Conservation (phyloP, 2,888 invertebrate species). For the Pachycephus smyrnensis region DNA sequence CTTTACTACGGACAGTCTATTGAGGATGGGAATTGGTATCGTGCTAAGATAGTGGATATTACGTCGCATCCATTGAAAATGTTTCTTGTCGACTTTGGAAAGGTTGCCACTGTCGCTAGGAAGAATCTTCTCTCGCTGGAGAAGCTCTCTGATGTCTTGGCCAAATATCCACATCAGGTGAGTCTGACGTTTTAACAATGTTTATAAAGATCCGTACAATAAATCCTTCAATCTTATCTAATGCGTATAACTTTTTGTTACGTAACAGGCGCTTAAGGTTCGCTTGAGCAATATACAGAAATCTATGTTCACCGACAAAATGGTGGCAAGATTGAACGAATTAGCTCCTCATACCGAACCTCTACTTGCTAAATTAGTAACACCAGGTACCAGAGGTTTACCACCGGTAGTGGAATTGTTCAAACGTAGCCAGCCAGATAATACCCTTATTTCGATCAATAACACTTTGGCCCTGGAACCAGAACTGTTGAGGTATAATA, state of each 20-base stretch:
- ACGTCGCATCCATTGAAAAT: conserved; percentile 66
- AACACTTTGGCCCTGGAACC: conserved; percentile 76
- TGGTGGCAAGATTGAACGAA: conserved; percentile 57
- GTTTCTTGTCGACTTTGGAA: conserved; percentile 71
- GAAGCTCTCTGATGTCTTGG: conserved; percentile 60
- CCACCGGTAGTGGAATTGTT: conserved; percentile 76
- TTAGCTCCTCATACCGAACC: conserved; percentile 72
- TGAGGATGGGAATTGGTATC: conserved; percentile 65
- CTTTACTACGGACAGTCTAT: conserved; percentile 69
- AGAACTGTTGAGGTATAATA: conserved; percentile 68
- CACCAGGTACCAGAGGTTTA: conserved; percentile 43
- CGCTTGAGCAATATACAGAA: conserved; percentile 72
- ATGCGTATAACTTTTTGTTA: neutral
- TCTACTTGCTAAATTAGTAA: conserved; percentile 69
- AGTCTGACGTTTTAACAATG: conserved; percentile 1
- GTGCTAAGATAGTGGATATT: conserved; percentile 67
- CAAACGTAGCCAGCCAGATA: conserved; percentile 74
- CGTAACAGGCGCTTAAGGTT: conserved; percentile 70
- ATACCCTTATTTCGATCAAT: conserved; percentile 78
- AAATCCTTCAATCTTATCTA: neutral
- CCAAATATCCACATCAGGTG: conserved; percentile 67
- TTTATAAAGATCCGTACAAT: neutral
- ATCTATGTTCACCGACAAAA: conserved; percentile 63
- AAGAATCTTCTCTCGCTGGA: conserved; percentile 67
- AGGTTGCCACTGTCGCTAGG: conserved; percentile 65